Conservation (phyloP, 2,113 vertebrate species). For the Micronycteris hirsuta region DNA sequence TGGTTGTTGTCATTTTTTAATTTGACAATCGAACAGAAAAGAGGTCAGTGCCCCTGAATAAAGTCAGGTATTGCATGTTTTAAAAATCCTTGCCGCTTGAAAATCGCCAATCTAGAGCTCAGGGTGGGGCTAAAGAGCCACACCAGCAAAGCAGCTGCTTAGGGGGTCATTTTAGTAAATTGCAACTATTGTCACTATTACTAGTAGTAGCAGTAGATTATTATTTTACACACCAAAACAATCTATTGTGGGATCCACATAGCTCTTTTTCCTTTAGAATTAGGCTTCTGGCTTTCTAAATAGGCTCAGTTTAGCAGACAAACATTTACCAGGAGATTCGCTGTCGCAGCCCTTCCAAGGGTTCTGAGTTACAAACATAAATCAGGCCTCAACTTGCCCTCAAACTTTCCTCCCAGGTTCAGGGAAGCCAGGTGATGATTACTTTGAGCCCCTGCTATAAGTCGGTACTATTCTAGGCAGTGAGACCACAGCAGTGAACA, state of each 20-base stretch:
- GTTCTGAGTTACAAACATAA: neutral
- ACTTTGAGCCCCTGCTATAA: fast-evolving
- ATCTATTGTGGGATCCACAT: neutral
- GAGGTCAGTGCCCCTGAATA: neutral
- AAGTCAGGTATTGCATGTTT: neutral
- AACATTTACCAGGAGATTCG: neutral
- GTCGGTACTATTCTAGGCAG: neutral
- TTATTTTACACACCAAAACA: neutral
- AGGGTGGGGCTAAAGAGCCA: fast-evolving
- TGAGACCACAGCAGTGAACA: neutral
- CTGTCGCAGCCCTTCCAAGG: neutral
- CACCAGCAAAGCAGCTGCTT: neutral
- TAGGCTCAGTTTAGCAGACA: neutral
- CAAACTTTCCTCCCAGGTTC: neutral
- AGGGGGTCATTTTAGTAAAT: neutral
- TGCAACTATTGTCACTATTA: too few species aligned
- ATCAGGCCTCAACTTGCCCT: neutral
- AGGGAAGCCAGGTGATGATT: neutral
- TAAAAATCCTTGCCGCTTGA: neutral
- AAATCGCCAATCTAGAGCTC: neutral
- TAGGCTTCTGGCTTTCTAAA: neutral
- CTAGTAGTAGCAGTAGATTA: neutral
- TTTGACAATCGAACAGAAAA: neutral
- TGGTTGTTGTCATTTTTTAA: neutral
- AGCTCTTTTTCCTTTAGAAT: neutral